Base-by-base conservation (phyloP, 2,888 invertebrate species). In the Amiota minor region DNA sequence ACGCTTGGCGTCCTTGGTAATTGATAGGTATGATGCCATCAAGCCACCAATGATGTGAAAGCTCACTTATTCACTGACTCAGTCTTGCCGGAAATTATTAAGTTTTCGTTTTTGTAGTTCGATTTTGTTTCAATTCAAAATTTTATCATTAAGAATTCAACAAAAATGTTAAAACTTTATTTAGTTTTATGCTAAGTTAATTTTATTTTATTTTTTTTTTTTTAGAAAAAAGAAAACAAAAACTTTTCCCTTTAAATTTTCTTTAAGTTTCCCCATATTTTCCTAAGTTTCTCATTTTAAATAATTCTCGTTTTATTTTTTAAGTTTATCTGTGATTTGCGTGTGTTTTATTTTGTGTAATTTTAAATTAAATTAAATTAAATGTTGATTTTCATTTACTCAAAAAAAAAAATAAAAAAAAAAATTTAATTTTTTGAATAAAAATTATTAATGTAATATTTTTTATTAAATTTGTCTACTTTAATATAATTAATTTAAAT, bases 1-100 rank as follows among this genome's bases (percentile, higher is more conserved):
- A 80, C 78, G 92, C 92, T 91, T 92, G 92, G 92, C 89, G 92
- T 72, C 92, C 92, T 1, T 92, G 92, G 92, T 92, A 79, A 83
- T 69, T 11, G 8, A 20, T 16, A n/a, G n/a, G n/a, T n/a, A n/a
- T n/a, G n/a, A n/a, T n/a, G 9, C 2, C 16, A 16, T 3, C 16
- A 0, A 6, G 10, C 56, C 56, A 56, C 16, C 56, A 56, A 14
- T 2, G 9, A 18, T 56, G 16, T 56, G 16, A 18, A 1, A 23
- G 3, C 23, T 1, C 23, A 35, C 35, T 35, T 8, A 6, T 6
- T 35, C 35, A 35, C 35, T 6, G 35, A 35, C 35, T 35, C 35
- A 35, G 35, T 35, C 35, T 35, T 12, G 64, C 16, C 18, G n/a
- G 55, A 68, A 68, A 35, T 53, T 68, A 35, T 68, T 68, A 70